A percentile compares a stretch with the other conserved stretches of the same genome.
Conservation (phyloP, 1,140 invertebrate species). For the Drosophila eugracilis region DNA sequence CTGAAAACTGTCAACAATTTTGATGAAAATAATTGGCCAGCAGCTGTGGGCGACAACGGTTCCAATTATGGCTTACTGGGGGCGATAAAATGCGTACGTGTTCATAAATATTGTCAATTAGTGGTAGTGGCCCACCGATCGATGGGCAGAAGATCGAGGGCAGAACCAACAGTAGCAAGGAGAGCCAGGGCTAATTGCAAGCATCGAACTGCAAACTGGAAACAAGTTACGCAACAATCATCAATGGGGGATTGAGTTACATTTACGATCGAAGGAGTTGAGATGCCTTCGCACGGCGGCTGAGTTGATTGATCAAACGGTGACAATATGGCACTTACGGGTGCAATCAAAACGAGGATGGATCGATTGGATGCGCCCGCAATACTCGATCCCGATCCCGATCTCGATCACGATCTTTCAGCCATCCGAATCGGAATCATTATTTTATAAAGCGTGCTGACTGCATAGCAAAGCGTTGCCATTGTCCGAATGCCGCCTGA, state of each 20-base stretch:
- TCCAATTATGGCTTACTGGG: conserved; percentile 66
- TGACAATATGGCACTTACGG: conserved; percentile 83
- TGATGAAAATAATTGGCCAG: conserved; percentile 82
- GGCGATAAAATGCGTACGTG: conserved; percentile 83
- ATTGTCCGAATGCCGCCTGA: conserved; percentile 76
- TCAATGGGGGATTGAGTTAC: conserved; percentile 81
- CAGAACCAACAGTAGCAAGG: conserved; percentile 35
- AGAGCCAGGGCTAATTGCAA: conserved; percentile 60
- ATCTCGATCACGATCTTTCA: too few relatives aligned
- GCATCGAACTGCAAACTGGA: conserved; percentile 20
- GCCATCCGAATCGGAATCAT: conserved; percentile 50
- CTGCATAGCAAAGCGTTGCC: conserved; percentile 81
- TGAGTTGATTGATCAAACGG: conserved; percentile 78
- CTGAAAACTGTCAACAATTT: conserved; percentile 78
- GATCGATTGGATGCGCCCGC: conserved; percentile 24
- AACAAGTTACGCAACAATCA: conserved; percentile 79
- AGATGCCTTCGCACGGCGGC: conserved; percentile 53
- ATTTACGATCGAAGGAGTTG: conserved; percentile 62
- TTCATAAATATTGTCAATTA: conserved; percentile 84
- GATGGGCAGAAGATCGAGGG: conserved; percentile 38
- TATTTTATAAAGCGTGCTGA: conserved; percentile 82
- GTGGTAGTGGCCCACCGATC: conserved; percentile 31
- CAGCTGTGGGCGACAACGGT: conserved; percentile 55
- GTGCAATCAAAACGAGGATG: conserved; percentile 66
- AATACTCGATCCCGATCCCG: conserved; percentile 2